phyloP scores from a whole-genome alignment of 1,140 invertebrate species.

The Caerostris darwini region DNA sequence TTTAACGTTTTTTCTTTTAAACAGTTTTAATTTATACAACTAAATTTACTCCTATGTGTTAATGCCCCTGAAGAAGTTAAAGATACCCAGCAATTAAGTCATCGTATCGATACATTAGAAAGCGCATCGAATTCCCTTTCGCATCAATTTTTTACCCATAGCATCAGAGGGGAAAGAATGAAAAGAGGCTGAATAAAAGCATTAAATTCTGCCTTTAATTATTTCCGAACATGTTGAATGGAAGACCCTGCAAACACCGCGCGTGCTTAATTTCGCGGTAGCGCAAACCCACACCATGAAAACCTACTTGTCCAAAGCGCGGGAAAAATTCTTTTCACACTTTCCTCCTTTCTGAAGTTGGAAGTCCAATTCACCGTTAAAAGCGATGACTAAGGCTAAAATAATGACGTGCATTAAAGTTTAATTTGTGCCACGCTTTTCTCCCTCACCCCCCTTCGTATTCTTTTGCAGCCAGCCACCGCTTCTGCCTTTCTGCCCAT shows the following conservation, averaged over 20 bases:
- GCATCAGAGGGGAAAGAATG: constrained; percentile 24
- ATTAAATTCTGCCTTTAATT: constrained; percentile 58
- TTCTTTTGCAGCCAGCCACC: constrained; percentile 8
- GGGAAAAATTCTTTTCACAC: constrained; percentile 64
- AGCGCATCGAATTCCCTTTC: no score
- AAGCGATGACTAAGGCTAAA: constrained; percentile 76
- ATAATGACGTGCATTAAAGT: constrained; percentile 76
- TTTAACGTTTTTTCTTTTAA: no score
- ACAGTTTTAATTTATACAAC: no score
- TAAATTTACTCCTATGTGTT: no score
- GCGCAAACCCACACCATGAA: constrained; percentile 39
- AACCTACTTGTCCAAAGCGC: constrained; percentile 15
- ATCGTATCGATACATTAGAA: no score
- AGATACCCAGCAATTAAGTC: no score
- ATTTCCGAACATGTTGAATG: constrained; percentile 64
- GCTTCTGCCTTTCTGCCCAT: background rate
- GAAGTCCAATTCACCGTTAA: constrained; percentile 70
- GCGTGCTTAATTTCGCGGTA: constrained; percentile 54
- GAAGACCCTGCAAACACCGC: background rate
- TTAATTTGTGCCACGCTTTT: constrained; percentile 61
- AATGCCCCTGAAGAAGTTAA: no score
- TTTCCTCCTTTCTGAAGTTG: constrained; percentile 10
- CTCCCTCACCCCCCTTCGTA: constrained; percentile 1
- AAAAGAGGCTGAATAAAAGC: background rate
- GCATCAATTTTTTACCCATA: no score